These are phyloP conservation scores for Podiceps cristatus DNA, from an alignment of 2,113 vertebrate genomes.

Conservation along the genomic window DNA sequence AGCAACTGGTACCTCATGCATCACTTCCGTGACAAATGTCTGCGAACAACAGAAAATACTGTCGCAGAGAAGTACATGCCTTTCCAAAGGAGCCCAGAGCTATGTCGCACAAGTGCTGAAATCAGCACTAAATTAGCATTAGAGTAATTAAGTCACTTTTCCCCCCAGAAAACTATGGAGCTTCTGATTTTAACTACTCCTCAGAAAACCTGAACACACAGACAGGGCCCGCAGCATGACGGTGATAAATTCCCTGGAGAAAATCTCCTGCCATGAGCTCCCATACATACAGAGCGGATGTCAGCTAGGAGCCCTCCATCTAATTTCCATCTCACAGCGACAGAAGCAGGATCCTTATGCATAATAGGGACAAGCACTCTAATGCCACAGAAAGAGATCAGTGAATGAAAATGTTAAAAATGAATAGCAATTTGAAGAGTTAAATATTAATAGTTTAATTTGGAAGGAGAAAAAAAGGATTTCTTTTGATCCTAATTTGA, in stretches of 20 bases:
- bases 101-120: background rate
- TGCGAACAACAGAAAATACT: background rate
- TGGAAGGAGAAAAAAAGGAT: background rate
- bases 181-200: background rate
- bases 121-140: constrained; percentile 22
- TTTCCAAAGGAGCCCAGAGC: background rate
- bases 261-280: background rate
- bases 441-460: constrained; percentile 4
- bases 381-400: background rate
- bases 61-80: background rate
- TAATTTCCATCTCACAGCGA: background rate
- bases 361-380: background rate
- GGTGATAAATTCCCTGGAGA: background rate
- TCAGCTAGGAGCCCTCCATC: background rate
- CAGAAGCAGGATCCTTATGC: background rate
- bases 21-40: background rate
- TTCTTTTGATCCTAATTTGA: background rate
- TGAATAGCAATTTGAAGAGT: background rate
- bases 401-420: background rate
- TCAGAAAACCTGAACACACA: background rate
- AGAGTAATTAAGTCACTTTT: background rate
- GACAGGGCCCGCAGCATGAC: background rate
- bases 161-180: background rate
- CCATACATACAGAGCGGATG: background rate
- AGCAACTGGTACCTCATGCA: fast-evolving